Evolutionary conservation across 2,888 invertebrate genomes (phyloP).

Genomic region (Polylopha cassiicola): DNA sequence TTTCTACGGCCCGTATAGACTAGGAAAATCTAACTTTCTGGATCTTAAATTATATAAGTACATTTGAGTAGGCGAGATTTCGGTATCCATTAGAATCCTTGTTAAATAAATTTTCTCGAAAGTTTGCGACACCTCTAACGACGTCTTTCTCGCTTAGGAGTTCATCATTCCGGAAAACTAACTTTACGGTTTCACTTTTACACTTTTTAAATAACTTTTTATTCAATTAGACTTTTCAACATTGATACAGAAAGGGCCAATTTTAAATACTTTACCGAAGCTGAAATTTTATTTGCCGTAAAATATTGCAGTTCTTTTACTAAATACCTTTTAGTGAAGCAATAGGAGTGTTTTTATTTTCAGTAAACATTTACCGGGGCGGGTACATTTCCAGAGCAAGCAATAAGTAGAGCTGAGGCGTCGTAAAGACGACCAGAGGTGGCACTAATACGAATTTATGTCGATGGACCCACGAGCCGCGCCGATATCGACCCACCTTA

Average conservation of each 20-base stretch:
- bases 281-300: not conserved
- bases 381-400: slow-evolving; percentile 55
- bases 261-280: slow-evolving; percentile 2
- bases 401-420: slow-evolving; percentile 66
- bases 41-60: slow-evolving; percentile 12
- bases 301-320: slow-evolving; percentile 10
- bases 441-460: slow-evolving; percentile 76
- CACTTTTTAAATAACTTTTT: slow-evolving; percentile 31
- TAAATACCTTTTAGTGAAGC: slow-evolving; percentile 19
- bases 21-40: not conserved
- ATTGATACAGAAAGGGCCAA: slow-evolving; percentile 17
- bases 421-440: slow-evolving; percentile 74
- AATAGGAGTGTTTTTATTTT: slow-evolving; percentile 39
- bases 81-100: slow-evolving; percentile 29
- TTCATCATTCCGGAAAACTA: slow-evolving; percentile 43
- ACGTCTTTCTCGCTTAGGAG: slow-evolving; percentile 46
- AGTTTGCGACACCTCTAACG: slow-evolving; percentile 52
- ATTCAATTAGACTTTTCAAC: slow-evolving; percentile 23
- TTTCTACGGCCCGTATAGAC: too few species aligned
- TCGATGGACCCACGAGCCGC: slow-evolving; percentile 58
- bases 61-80: slow-evolving; percentile 21
- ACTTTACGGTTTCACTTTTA: slow-evolving; percentile 36
- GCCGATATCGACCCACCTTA: slow-evolving; percentile 62
- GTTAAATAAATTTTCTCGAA: slow-evolving; percentile 40
- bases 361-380: slow-evolving; percentile 50